A percentile compares a stretch with the other conserved stretches of the same genome.
Evolutionary conservation across 2,888 invertebrate species (phyloP).

Genomic region (Dendrolimus houi): DNA sequence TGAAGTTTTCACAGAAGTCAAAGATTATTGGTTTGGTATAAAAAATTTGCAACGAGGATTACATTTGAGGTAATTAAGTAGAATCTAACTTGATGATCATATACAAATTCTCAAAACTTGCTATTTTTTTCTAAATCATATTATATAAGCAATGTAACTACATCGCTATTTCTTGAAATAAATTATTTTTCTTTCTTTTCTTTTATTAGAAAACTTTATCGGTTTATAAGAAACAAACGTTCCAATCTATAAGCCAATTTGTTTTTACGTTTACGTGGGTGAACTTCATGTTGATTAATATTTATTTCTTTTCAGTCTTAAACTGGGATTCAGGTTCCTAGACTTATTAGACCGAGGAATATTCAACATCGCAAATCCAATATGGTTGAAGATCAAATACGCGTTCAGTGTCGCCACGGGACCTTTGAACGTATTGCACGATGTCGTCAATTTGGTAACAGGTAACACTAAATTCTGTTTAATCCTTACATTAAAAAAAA

Average conservation of each 20-base stretch:
- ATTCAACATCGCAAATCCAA: slow-evolving; percentile 35
- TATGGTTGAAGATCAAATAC: slow-evolving; percentile 48
- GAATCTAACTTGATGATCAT: no score
- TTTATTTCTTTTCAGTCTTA: slow-evolving; percentile 34
- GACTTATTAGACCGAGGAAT: slow-evolving; percentile 50
- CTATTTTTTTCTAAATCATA: no score
- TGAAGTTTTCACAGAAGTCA: slow-evolving; percentile 26
- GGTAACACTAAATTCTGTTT: slow-evolving; percentile 26
- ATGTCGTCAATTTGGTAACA: slow-evolving; percentile 38
- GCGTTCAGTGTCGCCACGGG: slow-evolving; percentile 28
- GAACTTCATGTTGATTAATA: no score
- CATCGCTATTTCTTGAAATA: no score
- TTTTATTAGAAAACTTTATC: no score
- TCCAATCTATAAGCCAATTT: no score
- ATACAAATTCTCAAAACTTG: no score
- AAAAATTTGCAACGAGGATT: slow-evolving; percentile 35
- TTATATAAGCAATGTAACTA: no score
- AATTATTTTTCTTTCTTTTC: no score
- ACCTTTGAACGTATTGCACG: slow-evolving; percentile 39
- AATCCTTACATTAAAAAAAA: no score
- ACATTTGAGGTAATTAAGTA: slow-evolving; percentile 39
- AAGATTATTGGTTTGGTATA: slow-evolving; percentile 47
- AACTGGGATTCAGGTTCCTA: slow-evolving; percentile 41
- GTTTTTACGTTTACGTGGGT: no score
- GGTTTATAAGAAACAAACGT: no score